Evolutionary conservation across 2,113 vertebrate genomes (phyloP).

Genomic region (Burhinus bistriatus): DNA sequence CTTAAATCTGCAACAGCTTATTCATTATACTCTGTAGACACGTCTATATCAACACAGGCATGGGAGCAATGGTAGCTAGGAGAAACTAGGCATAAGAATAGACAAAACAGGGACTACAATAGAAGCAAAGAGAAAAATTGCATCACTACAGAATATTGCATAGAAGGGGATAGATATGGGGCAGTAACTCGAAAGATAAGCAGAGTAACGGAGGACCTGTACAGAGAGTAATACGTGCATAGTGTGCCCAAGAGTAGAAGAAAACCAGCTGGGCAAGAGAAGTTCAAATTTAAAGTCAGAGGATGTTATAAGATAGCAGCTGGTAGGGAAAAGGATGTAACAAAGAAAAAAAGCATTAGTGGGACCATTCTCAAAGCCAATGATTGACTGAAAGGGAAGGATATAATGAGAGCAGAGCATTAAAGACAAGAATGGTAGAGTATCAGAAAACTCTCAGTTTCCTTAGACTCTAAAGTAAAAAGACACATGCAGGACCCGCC

Average conservation of each 20-base stretch:
- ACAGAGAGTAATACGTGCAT: background rate
- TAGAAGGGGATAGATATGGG: background rate
- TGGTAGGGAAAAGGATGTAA: background rate
- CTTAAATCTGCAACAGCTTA: background rate
- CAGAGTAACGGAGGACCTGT: background rate
- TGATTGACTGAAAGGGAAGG: background rate
- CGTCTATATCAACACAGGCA: background rate
- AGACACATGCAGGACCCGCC: background rate
- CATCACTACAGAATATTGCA: background rate
- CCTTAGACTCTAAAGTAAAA: background rate
- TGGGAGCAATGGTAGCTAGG: background rate
- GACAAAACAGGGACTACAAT: background rate
- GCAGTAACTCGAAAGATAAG: background rate
- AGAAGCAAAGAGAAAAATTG: background rate
- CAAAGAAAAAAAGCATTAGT: background rate
- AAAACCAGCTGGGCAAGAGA: background rate
- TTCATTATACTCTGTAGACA: background rate
- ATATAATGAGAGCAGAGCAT: background rate
- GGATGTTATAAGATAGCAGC: background rate
- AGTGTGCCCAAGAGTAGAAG: background rate
- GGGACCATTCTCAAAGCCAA: background rate
- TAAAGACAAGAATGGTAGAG: background rate
- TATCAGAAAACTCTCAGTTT: background rate
- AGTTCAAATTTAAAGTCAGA: background rate
- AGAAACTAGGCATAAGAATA: background rate